Base-by-base conservation (phyloP, 2,797 vertebrate genomes). In the Onychomys torridus region DNA sequence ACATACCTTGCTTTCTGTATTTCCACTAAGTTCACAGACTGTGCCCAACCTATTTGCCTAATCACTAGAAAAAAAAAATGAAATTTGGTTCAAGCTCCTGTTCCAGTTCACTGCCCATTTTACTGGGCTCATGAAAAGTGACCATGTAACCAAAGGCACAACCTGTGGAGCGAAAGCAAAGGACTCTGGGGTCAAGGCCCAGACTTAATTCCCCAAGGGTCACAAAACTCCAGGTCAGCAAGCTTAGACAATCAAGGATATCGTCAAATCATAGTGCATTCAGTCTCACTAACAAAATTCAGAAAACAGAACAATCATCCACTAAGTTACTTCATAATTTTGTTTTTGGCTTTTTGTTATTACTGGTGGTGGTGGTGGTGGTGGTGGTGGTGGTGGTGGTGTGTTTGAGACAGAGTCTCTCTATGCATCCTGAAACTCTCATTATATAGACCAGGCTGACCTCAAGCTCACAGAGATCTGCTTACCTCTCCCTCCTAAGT, bases 281-380 rank as follows among this genome's bases (percentile, higher is more conserved):
- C 14, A 78, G 29, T 29, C 90, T 86, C 89, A 29, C 77, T 75
- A 90, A 90, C n/a, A 75, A 7, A 94, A 75, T 69, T 89, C 49
- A 89, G 59, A 95, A 86, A 32, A 89, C 27, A 95, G 37, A 92
- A 19, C 57, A 83, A 96, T 57, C 59, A 95, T 65, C 25, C 86
- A 86, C 29, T 86, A 89, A 94, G 43, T 77, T 69, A 23, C 32
- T 52, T 34, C 40, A 75, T 40, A 12, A 2, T 73, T 77, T 16
- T 34, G 8, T 77, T 49, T 71, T 43, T 27, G 23, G 27, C 16
- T 65, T 69, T 32, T 32, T 67, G 5, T 29, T 52, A 52, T 52
- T 52, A 14, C 13, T 52, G 52, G 49, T 52, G 12, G 49, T 52
- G 49, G 49, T 49, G 49, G 49, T 52, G 49, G 49, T 52, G 49